A percentile compares a stretch with the other conserved stretches of the same genome.
phyloP scores from a whole-genome alignment of 2,113 vertebrate genomes.

The Barbus barbus region DNA sequence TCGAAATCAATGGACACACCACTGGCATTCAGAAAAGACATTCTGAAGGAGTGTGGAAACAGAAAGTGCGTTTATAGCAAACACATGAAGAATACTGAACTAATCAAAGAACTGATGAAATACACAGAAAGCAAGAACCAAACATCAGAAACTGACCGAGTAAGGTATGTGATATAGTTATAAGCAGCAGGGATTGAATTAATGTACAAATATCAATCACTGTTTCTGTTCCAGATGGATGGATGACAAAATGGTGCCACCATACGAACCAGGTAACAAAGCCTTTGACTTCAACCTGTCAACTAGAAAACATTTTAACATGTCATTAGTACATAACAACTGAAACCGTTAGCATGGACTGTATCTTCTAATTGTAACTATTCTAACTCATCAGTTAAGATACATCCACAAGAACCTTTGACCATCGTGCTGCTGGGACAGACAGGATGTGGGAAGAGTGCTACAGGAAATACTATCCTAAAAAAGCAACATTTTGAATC shows the following conservation, averaged over 20 bases:
- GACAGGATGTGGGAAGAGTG: conserved; percentile 45
- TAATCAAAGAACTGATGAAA: background rate
- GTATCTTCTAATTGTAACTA: background rate
- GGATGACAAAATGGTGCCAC: too few species aligned
- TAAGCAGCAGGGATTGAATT: background rate
- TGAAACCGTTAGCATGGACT: background rate
- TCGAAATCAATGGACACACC: too few species aligned
- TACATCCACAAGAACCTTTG: background rate
- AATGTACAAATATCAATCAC: background rate
- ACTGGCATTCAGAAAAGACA: background rate
- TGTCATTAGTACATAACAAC: too few species aligned
- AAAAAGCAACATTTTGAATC: conserved; percentile 26
- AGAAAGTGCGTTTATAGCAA: background rate
- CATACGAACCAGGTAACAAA: too few species aligned
- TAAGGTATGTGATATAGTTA: background rate
- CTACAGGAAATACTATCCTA: conserved; percentile 41
- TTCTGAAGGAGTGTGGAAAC: background rate
- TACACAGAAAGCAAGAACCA: background rate
- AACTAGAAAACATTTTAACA: conserved; percentile 1
- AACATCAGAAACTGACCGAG: background rate
- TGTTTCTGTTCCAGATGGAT: background rate
- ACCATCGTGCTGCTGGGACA: conserved; percentile 42
- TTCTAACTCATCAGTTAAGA: background rate
- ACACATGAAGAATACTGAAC: background rate
- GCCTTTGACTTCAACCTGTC: background rate